A percentile compares a stretch with the other conserved stretches of the same genome.
These are phyloP conservation scores for Flexamia atlantica DNA, from an alignment of 2,888 invertebrate genomes.

Conservation along the genomic window DNA sequence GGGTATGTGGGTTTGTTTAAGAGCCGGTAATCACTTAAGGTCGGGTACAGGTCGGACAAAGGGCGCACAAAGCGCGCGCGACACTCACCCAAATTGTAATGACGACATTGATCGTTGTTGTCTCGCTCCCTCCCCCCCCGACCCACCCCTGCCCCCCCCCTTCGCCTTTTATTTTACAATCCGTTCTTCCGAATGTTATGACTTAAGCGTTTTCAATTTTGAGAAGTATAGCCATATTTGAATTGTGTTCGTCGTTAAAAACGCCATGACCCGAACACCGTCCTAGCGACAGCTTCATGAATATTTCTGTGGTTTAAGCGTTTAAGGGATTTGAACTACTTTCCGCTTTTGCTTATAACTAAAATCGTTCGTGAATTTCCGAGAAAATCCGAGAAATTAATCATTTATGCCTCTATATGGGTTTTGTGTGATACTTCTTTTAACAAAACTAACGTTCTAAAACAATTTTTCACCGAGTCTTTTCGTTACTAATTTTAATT, in stretches of 20 bases:
- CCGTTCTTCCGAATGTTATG: background rate
- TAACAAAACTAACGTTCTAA: no score
- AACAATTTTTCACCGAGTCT: no score
- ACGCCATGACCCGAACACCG: no score
- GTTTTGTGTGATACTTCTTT: no score
- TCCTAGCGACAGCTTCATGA: no score
- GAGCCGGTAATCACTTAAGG: constrained; percentile 48
- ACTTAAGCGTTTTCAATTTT: background rate
- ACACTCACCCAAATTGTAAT: constrained; percentile 51
- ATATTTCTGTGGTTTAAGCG: no score
- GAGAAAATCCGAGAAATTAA: no score
- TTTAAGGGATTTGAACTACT: no score
- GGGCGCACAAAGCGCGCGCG: constrained; percentile 33
- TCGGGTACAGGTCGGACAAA: constrained; percentile 27
- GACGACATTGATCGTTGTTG: constrained; percentile 38
- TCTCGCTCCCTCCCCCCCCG: background rate
- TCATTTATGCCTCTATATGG: no score
- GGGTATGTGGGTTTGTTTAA: constrained; percentile 45
- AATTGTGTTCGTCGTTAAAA: background rate
- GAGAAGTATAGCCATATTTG: background rate
- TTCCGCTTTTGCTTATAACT: no score
- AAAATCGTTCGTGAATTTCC: no score
- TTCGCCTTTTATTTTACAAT: constrained; percentile 30
- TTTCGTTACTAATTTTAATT: no score
- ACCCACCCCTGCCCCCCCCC: background rate